These are phyloP conservation scores for Diaprepes abbreviatus DNA, from an alignment of 2,888 invertebrate species.

Conservation along the genomic window DNA sequence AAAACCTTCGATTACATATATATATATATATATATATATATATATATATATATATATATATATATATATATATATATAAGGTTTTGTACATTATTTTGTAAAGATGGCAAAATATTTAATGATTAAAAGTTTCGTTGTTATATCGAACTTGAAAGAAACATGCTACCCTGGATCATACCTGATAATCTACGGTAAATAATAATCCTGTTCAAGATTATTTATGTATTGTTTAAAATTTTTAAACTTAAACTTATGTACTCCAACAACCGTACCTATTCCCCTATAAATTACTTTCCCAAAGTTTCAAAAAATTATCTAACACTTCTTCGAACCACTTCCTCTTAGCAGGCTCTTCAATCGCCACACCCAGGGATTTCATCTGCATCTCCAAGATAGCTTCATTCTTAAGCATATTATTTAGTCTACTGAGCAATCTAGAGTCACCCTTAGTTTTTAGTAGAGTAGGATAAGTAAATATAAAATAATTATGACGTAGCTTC, in stretches of 20 bases:
- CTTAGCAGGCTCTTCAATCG: constrained; percentile 82
- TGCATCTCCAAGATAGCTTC: constrained; percentile 88
- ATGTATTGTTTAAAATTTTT: no score
- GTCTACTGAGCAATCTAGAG: constrained; percentile 69
- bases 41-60: no score
- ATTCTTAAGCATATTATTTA: constrained; percentile 82
- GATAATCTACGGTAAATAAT: no score
- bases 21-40: no score
- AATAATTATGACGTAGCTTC: constrained; percentile 80
- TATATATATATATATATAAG: no score
- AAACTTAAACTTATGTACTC: constrained; percentile 14
- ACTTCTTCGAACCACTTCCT: constrained; percentile 90
- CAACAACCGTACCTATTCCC: not conserved
- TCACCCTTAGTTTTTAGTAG: constrained; percentile 83
- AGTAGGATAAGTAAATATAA: constrained; percentile 86
- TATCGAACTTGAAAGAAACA: no score
- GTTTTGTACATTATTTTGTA: no score
- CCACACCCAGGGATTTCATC: constrained; percentile 82
- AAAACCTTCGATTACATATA: no score
- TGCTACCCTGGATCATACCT: no score
- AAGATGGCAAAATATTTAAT: no score
- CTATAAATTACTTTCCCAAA: constrained; percentile 91
- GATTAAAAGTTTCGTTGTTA: no score
- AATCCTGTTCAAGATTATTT: no score
- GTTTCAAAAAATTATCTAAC: constrained; percentile 88